Conservation (phyloP, 2,797 vertebrate genomes). For the Gymnodraco acuticeps region DNA sequence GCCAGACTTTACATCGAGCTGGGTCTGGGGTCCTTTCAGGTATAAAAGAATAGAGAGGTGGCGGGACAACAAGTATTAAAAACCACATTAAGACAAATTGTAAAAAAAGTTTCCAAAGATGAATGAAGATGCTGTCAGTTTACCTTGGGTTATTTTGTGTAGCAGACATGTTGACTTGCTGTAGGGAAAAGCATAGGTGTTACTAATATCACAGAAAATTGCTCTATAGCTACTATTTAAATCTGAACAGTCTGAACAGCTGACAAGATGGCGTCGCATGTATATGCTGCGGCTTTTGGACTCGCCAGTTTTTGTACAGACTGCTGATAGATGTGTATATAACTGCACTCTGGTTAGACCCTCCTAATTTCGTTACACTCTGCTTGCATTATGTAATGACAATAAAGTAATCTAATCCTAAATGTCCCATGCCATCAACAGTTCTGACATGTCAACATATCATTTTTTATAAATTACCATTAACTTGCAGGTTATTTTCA, state of each 20-base stretch:
- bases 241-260: too few species aligned
- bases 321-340: too few species aligned
- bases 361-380: too few species aligned
- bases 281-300: too few species aligned
- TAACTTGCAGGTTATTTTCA: not conserved
- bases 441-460: not conserved
- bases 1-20: slow-evolving; percentile 94
- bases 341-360: too few species aligned
- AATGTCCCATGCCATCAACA: not conserved
- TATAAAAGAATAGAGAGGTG: slow-evolving; percentile 55
- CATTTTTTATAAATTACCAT: not conserved
- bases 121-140: not conserved
- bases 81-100: not conserved
- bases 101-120: not conserved
- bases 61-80: not conserved
- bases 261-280: too few species aligned
- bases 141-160: not conserved
- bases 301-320: too few species aligned
- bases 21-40: slow-evolving; percentile 96
- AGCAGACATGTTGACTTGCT: not conserved
- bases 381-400: too few species aligned
- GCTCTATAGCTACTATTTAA: not conserved
- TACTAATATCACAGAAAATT: not conserved
- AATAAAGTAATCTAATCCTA: too few species aligned
- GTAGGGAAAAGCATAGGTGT: not conserved